Evolutionary conservation across 2,888 invertebrate species (phyloP), one percentile per base, ranked within the genome.

Genomic region (Teinopalpus imperialis): DNA sequence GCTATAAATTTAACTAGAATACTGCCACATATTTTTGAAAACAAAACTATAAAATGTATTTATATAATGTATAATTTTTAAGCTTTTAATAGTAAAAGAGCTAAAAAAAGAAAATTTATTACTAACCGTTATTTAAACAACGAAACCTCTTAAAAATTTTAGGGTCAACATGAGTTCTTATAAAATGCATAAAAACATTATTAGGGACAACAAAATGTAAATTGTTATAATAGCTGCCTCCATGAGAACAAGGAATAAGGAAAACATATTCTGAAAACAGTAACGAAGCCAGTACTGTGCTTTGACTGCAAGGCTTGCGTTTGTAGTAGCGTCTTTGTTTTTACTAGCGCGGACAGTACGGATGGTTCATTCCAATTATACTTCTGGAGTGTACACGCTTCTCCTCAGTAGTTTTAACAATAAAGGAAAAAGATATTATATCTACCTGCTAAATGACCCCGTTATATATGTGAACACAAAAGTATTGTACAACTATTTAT

Each of bases 331-430:
- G 51, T 50, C 56, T 58, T 56, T 58, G 57, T 58, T 53, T 44
- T 45, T 43, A 52, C 41, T 50, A 40, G 35, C 43, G 51, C 43
- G 52, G 52, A 50, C 49, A 53, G 51, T 42, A 48, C 51, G 54
- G 52, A 51, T 45, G 46, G 53, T 52, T 53, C 52, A 53, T 53
- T 52, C 49, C 57, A 59, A 54, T 59, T 55, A 53, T 53, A 50
- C 45, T 50, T 46, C 44, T 49, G 41, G 43, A 53, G 53, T 30
- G 46, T 49, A 27, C 39, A 40, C 35, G 44, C 24, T 40, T 36
- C 27, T 52, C 36, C 29, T 46, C 43, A 32, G 45, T 12, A 43
- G 43, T 40, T 47, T 39, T 47, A 42, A 31, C 47, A 52, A 44
- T 44, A 43, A 49, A 50, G 34, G 20, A 35, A 43, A 41, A 51